Evolutionary conservation across 2,888 invertebrate species (phyloP).

Genomic region (Colostygia pectinataria): DNA sequence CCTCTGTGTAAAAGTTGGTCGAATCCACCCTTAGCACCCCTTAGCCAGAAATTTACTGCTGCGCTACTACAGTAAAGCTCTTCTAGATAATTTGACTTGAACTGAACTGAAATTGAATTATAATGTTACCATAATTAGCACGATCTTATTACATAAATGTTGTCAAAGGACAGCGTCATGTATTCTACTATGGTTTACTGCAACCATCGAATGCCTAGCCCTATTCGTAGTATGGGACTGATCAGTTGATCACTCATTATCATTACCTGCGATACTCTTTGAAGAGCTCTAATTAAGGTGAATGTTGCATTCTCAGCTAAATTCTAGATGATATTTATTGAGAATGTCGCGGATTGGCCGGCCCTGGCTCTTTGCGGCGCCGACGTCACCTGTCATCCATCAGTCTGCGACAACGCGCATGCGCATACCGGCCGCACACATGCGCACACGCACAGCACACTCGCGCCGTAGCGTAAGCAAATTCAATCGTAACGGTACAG

Average conservation of each 20-base stretch:
- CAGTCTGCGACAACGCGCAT: constrained; percentile 77
- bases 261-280: constrained; percentile 49
- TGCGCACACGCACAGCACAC: constrained; percentile 39
- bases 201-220: constrained; percentile 24
- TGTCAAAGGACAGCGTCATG: constrained; percentile 13
- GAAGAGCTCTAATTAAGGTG: constrained; percentile 50
- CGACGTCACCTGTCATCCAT: constrained; percentile 81
- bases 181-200: constrained; percentile 19
- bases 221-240: too few relatives aligned
- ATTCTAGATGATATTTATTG: constrained; percentile 57
- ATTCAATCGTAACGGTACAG: constrained; percentile 79
- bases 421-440: constrained; percentile 55
- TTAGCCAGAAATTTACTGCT: too few relatives aligned
- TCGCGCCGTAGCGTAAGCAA: constrained; percentile 49
- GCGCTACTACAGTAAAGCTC: too few relatives aligned
- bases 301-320: constrained; percentile 43
- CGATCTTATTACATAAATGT: background rate
- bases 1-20: too few relatives aligned
- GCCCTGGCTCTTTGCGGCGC: constrained; percentile 49
- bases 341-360: constrained; percentile 42
- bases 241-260: constrained; percentile 51
- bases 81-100: too few relatives aligned
- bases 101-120: too few relatives aligned
- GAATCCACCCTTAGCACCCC: too few relatives aligned
- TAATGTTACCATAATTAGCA: background rate